Conservation (phyloP, 2,888 invertebrate species). For the Aphidius colemani region DNA sequence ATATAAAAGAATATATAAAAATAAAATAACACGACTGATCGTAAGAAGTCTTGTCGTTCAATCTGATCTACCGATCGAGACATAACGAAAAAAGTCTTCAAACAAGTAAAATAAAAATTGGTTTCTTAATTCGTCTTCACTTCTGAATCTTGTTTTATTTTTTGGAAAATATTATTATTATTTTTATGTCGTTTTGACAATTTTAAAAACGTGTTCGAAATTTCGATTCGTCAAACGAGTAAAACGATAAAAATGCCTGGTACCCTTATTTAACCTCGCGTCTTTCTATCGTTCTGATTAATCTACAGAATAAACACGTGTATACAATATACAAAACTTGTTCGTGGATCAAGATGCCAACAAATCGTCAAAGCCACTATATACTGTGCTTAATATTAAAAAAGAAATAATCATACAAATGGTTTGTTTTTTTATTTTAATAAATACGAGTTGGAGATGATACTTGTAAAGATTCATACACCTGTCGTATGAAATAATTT, state of each 20-base stretch:
- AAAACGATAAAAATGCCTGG: background rate
- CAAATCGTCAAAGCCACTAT: slow-evolving; percentile 5
- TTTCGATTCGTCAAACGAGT: slow-evolving; percentile 16
- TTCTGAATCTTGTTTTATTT: too few relatives aligned
- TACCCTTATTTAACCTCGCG: background rate
- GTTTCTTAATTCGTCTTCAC: background rate
- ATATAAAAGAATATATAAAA: too few relatives aligned
- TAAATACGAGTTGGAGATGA: too few relatives aligned
- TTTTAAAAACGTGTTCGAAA: slow-evolving; percentile 22
- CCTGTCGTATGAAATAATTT: too few relatives aligned
- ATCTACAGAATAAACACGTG: slow-evolving; percentile 4
- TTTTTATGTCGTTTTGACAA: slow-evolving; percentile 24
- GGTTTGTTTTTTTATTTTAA: background rate
- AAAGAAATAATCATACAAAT: background rate
- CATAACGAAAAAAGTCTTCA: slow-evolving; percentile 8
- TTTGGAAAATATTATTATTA: slow-evolving; percentile 3
- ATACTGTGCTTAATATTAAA: background rate
- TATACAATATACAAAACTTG: slow-evolving; percentile 13
- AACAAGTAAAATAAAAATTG: slow-evolving; percentile 12
- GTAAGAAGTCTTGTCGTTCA: slow-evolving; percentile 19
- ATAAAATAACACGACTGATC: slow-evolving; percentile 30
- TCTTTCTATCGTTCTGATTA: slow-evolving; percentile 13
- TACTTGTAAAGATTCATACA: too few relatives aligned
- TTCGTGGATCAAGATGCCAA: slow-evolving; percentile 20
- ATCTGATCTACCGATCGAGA: slow-evolving; percentile 28